Evolutionary conservation across 1,140 invertebrate genomes (phyloP), one percentile per base, ranked within the genome.

Genomic region (Drosophila baimaii): DNA sequence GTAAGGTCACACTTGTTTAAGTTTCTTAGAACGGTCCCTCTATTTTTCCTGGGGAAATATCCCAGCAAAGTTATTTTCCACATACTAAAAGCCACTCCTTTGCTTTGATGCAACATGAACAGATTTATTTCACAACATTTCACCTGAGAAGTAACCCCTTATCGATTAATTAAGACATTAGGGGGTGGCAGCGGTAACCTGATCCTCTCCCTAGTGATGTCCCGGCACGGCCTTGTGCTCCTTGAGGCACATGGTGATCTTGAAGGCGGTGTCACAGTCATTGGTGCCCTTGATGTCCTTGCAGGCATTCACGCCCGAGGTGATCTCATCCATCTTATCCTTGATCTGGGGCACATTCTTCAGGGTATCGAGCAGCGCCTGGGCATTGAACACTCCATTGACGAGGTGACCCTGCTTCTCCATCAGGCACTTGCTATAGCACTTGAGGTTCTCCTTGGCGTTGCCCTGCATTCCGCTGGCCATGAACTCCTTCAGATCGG

Each of bases 251-350:
- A 86, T 85, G 47, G 70, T 76, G 21, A 91, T 25, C 75, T 80
- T 79, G 41, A 84, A 91, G 23, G 90, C 90, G 0, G 85, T 91
- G 64, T 91, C 90, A 25, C 90, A 91, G 46, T 91, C 90, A 15
- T 90, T 79, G 39, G 68, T 61, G 13, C 90, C 90, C 43, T 78
- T 88, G 0, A 78, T 76, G 27, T 69, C 58, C 77, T 90, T 91
- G 68, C 90, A 91, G 21, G 90, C 56, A 51, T 76, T 73, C 19
- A 90, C 62, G 0, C 71, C 80, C n/a, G 82, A 77, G 1, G 72
- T 39, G 17, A 91, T 81, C 44, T 84, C 77, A 0, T 62, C 75
- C 63, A 88, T 61, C 37, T 78, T 76, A 44, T 81, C 84, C 51
- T 77, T 76, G 44, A 88, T 54, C 46, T 81, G 74, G 0, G 85